Base-by-base conservation (phyloP, 2,113 vertebrate genomes). In the Lucifuga dentata region DNA sequence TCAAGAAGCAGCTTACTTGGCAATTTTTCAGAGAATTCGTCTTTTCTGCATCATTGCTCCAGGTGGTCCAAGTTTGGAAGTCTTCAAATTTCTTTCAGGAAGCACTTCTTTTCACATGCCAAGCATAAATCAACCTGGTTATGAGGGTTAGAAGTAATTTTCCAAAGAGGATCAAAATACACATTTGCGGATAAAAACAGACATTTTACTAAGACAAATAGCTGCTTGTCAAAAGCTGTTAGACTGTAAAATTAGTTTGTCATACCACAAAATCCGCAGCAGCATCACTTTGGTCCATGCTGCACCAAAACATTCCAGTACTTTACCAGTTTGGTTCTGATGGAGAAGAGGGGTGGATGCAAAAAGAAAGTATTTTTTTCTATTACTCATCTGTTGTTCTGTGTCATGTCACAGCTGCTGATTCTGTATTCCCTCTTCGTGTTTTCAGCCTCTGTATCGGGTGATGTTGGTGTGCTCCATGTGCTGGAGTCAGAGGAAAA, bases 401-500 rank as follows among this genome's bases (percentile, higher is more conserved):
- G n/a, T n/a, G n/a, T 12, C 1, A 2, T 12, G 5, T 23, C 33
- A 20, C 19, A 35, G 11, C 32, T 43, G 23, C 16, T 57, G 15
- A 55, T 49, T 5, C 32, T 57, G 12, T 2, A 8, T 57, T 43
- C 48, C 8, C 7, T 57, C 1, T 36, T 36, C 53, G 0, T 44
- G 13, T 21, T 65, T 78, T 53, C 55, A 93, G 93, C 93, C 1
- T 91, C 91, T 36, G 67, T 93, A 62, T 91, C 91, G 45, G 97
- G 97, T 10, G 91, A 98, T 76, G 97, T 95, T 0, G 97, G 97
- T 0, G 94, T 99, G 55, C 94, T 99, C 50, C 97, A 99, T 1
- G 90, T 98, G 16, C 90, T 96, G 2, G 94, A 97, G 41, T 91
- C 90, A 2, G 90, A 93, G 40, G 86, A 93, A 0, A 95, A 98